These are phyloP conservation scores for Apis dorsata DNA, from an alignment of 1,140 invertebrate species.

Conservation along the genomic window DNA sequence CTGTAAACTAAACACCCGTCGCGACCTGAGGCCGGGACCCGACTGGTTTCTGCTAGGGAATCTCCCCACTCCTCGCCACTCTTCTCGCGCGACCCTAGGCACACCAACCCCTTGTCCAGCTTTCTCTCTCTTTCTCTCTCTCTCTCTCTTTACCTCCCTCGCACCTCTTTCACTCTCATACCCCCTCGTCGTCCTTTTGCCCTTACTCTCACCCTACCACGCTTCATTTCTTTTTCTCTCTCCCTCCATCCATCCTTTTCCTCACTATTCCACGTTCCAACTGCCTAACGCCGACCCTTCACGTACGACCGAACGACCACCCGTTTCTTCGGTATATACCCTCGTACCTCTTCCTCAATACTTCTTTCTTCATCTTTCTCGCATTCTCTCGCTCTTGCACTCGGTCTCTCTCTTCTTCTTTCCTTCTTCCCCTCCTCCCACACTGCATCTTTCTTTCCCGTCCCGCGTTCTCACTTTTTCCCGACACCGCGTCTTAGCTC, in stretches of 20 bases:
- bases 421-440: neutral
- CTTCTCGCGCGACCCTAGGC: conserved; percentile 67
- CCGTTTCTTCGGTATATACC: conserved; percentile 50
- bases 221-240: conserved; percentile 35
- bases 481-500: conserved; percentile 9
- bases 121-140: conserved; percentile 53
- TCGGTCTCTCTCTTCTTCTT: neutral
- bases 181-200: conserved; percentile 19
- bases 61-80: conserved; percentile 64
- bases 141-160: neutral
- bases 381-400: conserved; percentile 3
- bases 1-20: conserved; percentile 75
- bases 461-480: conserved; percentile 45
- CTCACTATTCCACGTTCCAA: conserved; percentile 61
- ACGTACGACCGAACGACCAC: conserved; percentile 64
- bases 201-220: conserved; percentile 26
- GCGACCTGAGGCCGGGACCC: conserved; percentile 75
- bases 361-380: too few species aligned
- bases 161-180: neutral
- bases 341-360: neutral
- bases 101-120: conserved; percentile 59
- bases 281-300: conserved; percentile 66
- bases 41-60: conserved; percentile 72
- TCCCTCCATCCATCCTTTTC: conserved; percentile 45
- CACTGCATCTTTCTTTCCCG: conserved; percentile 6